Evolutionary conservation across 2,113 vertebrate species (phyloP).

Genomic region (Amazona vittata): DNA sequence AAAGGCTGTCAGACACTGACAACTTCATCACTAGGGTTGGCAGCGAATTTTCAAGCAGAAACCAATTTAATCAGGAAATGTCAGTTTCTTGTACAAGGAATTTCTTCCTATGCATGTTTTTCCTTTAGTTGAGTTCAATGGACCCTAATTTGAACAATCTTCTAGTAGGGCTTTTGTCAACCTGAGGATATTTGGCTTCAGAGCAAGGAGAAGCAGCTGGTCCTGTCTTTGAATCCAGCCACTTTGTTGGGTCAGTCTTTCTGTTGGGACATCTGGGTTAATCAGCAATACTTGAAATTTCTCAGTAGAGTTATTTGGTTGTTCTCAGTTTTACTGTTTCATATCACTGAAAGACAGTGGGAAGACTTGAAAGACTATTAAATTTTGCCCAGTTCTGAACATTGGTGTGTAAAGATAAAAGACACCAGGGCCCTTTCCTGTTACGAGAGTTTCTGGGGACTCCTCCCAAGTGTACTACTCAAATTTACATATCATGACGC

Average conservation of each 20-base stretch:
- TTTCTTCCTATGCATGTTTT: not conserved
- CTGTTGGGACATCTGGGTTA: not conserved
- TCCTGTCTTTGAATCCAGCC: not conserved
- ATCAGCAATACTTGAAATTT: not conserved
- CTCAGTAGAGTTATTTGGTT: not conserved
- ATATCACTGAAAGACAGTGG: not conserved
- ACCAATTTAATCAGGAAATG: constrained; percentile 8
- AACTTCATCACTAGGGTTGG: not conserved
- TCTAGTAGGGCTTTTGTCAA: not conserved
- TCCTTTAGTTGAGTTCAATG: not conserved
- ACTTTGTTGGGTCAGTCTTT: not conserved
- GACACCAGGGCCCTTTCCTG: not conserved
- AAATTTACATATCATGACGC: not conserved
- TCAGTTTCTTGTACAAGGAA: not conserved
- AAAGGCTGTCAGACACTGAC: not conserved
- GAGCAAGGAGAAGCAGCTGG: not conserved
- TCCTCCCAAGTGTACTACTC: not conserved
- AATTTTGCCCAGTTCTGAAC: not conserved
- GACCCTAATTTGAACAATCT: not conserved
- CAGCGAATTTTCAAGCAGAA: constrained; percentile 36
- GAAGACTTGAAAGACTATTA: not conserved
- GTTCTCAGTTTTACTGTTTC: not conserved
- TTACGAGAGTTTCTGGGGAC: not conserved
- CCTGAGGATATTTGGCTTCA: not conserved
- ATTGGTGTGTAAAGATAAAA: not conserved